Evolutionary conservation across 64 coral and sea anemone genomes (phyloP).

Genomic region (Dendronephthya gigantea): DNA sequence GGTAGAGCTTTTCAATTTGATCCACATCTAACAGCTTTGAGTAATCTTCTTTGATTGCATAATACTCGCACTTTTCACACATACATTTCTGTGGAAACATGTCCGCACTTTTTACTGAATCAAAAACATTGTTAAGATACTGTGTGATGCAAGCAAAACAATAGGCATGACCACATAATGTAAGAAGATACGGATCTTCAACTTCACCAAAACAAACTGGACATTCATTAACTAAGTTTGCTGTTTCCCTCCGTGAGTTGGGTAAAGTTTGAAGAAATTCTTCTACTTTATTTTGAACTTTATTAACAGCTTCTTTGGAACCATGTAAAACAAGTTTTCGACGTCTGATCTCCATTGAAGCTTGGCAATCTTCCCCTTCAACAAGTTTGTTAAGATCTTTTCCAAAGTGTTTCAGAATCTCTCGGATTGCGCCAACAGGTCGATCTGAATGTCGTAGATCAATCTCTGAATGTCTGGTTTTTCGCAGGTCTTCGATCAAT

Average conservation of each 20-base stretch:
- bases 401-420: background rate
- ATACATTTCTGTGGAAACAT: background rate
- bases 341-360: background rate
- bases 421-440: background rate
- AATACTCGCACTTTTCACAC: background rate
- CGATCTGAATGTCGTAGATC: background rate
- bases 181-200: background rate
- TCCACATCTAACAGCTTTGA: background rate
- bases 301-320: background rate
- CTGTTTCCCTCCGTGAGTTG: background rate
- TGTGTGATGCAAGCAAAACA: background rate
- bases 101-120: background rate
- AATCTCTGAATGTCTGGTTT: background rate
- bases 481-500: background rate
- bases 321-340: background rate
- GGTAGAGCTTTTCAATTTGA: background rate
- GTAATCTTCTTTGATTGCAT: background rate
- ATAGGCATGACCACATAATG: background rate
- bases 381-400: background rate
- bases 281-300: background rate
- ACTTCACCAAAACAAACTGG: background rate
- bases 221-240: background rate
- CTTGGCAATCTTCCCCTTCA: background rate
- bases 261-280: background rate
- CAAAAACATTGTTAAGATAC: background rate